phyloP scores from a whole-genome alignment of 2,888 invertebrate genomes.

The Aphodius sticticus region DNA sequence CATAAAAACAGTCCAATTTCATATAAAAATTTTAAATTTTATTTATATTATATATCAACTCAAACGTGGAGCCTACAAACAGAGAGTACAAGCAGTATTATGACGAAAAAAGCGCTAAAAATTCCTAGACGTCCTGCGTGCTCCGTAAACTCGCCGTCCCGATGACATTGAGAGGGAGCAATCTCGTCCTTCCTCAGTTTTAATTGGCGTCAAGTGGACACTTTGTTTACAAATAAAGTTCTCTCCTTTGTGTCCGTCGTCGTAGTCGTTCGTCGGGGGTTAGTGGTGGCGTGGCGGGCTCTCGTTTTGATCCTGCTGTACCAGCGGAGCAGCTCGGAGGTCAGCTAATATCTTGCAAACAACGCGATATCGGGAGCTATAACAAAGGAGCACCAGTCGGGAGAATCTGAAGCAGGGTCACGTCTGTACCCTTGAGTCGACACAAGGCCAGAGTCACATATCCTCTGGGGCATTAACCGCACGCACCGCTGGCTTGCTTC shows the following conservation, averaged over 20 bases:
- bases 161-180: background rate
- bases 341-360: conserved; percentile 36
- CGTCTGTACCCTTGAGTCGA: conserved; percentile 45
- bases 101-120: too few relatives aligned
- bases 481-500: conserved; percentile 30
- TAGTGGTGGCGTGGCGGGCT: conserved; percentile 28
- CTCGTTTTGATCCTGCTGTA: conserved; percentile 38
- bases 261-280: background rate
- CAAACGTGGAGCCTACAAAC: too few relatives aligned
- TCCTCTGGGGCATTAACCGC: conserved; percentile 40
- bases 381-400: conserved; percentile 39
- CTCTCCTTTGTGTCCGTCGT: background rate
- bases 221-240: background rate
- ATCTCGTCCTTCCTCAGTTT: background rate
- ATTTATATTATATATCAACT: too few relatives aligned
- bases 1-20: too few relatives aligned
- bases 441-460: conserved; percentile 45
- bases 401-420: conserved; percentile 46
- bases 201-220: conserved; percentile 4
- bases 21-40: too few relatives aligned
- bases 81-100: too few relatives aligned
- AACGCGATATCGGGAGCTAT: conserved; percentile 30
- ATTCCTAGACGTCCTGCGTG: background rate
- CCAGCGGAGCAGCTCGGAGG: conserved; percentile 34
- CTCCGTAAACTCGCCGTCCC: background rate